phyloP scores from a whole-genome alignment of 2,888 invertebrate species.

The Diplazon laetatorius region DNA sequence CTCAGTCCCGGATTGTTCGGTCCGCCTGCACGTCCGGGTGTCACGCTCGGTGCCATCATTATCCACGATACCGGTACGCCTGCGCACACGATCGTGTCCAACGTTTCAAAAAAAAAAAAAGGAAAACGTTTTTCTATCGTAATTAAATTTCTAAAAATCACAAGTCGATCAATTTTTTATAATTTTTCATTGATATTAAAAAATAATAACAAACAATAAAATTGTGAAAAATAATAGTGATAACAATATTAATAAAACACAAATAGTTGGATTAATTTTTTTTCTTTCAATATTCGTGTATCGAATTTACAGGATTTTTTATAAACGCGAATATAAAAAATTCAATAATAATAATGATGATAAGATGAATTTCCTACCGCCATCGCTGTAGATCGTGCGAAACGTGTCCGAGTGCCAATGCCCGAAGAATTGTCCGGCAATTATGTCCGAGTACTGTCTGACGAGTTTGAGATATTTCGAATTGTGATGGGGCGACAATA shows the following conservation, averaged over 20 bases:
- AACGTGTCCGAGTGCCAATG: slow-evolving; percentile 96
- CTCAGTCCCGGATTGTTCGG: slow-evolving; percentile 95
- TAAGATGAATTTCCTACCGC: too few relatives aligned
- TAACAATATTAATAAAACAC: too few relatives aligned
- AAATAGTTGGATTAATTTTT: too few relatives aligned
- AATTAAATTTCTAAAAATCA: slow-evolving; percentile 31
- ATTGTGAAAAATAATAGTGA: too few relatives aligned
- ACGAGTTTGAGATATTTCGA: slow-evolving; percentile 89
- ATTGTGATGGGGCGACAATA: slow-evolving; percentile 90
- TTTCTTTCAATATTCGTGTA: too few relatives aligned
- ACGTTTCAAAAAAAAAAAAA: slow-evolving; percentile 56
- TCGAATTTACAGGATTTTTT: too few relatives aligned
- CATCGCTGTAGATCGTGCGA: slow-evolving; percentile 91
- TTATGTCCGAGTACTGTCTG: slow-evolving; percentile 90
- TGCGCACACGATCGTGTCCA: slow-evolving; percentile 77
- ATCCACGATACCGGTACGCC: slow-evolving; percentile 94
- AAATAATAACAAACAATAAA: too few relatives aligned
- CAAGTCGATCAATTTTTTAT: too few relatives aligned
- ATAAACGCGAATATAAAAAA: too few relatives aligned
- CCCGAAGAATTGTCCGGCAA: slow-evolving; percentile 96
- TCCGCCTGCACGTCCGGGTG: slow-evolving; percentile 90
- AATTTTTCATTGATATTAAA: too few relatives aligned
- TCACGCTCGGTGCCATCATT: slow-evolving; percentile 94
- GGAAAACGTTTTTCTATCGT: slow-evolving; percentile 54
- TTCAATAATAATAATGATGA: too few relatives aligned